phyloP scores from a whole-genome alignment of 2,797 vertebrate species.

The Epinephelus malabaricus region DNA sequence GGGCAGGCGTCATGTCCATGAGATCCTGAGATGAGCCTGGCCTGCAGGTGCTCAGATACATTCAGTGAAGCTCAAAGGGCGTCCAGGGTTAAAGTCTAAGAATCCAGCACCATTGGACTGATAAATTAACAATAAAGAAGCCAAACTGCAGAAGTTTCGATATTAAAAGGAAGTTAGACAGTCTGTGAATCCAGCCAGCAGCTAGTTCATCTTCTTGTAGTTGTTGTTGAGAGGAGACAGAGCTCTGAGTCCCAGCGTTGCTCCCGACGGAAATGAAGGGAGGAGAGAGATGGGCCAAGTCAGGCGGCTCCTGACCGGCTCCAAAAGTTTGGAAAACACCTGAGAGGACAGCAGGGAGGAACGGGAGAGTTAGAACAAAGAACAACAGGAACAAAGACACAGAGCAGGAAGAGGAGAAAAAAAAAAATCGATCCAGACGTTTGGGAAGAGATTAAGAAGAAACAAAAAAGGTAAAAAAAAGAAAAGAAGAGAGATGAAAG shows the following conservation, averaged over 20 bases:
- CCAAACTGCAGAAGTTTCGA: slow-evolving; percentile 44
- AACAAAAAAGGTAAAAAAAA: neutral
- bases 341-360: slow-evolving; percentile 87
- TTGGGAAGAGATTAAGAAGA: neutral
- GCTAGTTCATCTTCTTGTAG: slow-evolving; percentile 94
- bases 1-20: slow-evolving; percentile 24
- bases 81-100: slow-evolving; percentile 74
- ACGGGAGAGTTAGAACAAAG: slow-evolving; percentile 61
- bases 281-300: slow-evolving; percentile 88
- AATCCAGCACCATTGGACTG: slow-evolving; percentile 59
- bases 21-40: slow-evolving; percentile 55
- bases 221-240: slow-evolving; percentile 87
- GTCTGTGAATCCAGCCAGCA: slow-evolving; percentile 84
- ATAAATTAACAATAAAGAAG: slow-evolving; percentile 50
- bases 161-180: slow-evolving; percentile 14
- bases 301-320: slow-evolving; percentile 90
- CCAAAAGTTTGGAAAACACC: slow-evolving; percentile 95
- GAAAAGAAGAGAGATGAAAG: neutral
- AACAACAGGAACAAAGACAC: slow-evolving; percentile 59
- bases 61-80: slow-evolving; percentile 52
- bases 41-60: slow-evolving; percentile 36
- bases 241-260: slow-evolving; percentile 82
- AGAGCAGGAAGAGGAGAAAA: neutral
- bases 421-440: neutral
- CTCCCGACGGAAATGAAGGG: slow-evolving; percentile 84